phyloP scores from a whole-genome alignment of 2,797 vertebrate genomes.

The Orientallactaga sibirica region DNA sequence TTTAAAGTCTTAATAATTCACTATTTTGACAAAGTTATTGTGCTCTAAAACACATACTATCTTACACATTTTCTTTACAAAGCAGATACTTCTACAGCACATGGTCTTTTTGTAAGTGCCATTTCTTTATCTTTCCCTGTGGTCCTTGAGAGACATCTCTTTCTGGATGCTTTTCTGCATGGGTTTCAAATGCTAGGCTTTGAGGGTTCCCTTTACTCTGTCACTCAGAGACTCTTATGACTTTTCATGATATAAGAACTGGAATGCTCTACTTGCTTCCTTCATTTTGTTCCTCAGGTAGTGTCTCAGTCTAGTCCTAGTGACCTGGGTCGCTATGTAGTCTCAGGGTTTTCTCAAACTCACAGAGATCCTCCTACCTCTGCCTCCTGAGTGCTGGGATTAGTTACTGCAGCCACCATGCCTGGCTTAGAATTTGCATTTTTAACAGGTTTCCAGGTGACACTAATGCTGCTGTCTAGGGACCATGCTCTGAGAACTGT shows the following conservation, averaged over 20 bases:
- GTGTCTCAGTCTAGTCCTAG: no score
- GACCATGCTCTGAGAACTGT: neutral
- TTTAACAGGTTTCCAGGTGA: neutral
- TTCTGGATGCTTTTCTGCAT: neutral
- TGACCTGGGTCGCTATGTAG: no score
- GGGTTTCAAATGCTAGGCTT: constrained; percentile 3
- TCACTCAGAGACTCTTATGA: neutral
- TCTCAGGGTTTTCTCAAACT: no score
- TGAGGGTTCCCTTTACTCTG: neutral
- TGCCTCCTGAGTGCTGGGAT: no score
- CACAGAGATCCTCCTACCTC: no score
- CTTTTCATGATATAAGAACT: neutral
- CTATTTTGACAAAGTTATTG: neutral
- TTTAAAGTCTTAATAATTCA: constrained; percentile 33
- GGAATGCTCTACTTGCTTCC: neutral
- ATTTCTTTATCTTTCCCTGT: neutral
- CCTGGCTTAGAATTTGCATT: no score
- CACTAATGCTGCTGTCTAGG: neutral
- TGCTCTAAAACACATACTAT: neutral
- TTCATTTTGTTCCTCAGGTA: no score
- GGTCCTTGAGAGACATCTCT: neutral
- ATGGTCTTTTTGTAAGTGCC: neutral
- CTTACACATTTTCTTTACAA: constrained; percentile 9
- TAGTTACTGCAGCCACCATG: no score
- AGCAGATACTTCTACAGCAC: constrained; percentile 14